These are phyloP conservation scores for Amphipyra berbera DNA, from an alignment of 2,888 invertebrate species.

Conservation along the genomic window DNA sequence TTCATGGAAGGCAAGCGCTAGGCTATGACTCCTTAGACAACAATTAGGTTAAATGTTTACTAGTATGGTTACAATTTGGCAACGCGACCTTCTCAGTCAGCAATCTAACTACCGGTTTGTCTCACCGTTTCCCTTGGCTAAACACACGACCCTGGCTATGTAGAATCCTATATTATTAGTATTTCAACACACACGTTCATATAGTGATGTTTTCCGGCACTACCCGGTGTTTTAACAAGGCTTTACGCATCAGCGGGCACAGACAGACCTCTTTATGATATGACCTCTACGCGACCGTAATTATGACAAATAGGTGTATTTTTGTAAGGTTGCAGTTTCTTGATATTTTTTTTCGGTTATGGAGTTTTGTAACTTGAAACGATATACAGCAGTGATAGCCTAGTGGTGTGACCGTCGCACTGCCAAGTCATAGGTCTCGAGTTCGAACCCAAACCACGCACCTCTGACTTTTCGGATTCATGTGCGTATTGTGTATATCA, in stretches of 20 bases:
- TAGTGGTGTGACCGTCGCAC: too few relatives aligned
- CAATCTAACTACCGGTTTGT: slow-evolving; percentile 4
- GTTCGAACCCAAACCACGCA: too few relatives aligned
- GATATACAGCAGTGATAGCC: too few relatives aligned
- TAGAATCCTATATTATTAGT: slow-evolving; percentile 35
- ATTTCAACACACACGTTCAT: slow-evolving; percentile 27
- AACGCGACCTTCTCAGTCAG: slow-evolving; percentile 1
- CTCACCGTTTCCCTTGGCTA: slow-evolving; percentile 18
- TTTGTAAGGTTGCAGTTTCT: slow-evolving; percentile 16
- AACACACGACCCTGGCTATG: slow-evolving; percentile 32
- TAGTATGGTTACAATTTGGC: slow-evolving; percentile 2
- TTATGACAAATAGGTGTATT: slow-evolving; percentile 20
- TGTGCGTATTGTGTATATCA: too few relatives aligned
- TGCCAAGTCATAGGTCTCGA: too few relatives aligned
- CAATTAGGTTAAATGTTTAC: not conserved
- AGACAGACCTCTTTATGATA: slow-evolving; percentile 23
- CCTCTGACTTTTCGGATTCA: too few relatives aligned
- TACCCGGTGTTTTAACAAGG: slow-evolving; percentile 37
- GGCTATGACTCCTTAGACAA: too few relatives aligned
- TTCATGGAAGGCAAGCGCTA: too few relatives aligned
- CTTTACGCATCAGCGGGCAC: slow-evolving; percentile 34
- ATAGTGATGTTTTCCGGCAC: slow-evolving; percentile 35
- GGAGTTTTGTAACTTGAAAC: not conserved
- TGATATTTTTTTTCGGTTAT: not conserved
- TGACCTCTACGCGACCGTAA: slow-evolving; percentile 28